phyloP scores from a whole-genome alignment of 2,888 invertebrate species.

The Ennomos fuscantarius region DNA sequence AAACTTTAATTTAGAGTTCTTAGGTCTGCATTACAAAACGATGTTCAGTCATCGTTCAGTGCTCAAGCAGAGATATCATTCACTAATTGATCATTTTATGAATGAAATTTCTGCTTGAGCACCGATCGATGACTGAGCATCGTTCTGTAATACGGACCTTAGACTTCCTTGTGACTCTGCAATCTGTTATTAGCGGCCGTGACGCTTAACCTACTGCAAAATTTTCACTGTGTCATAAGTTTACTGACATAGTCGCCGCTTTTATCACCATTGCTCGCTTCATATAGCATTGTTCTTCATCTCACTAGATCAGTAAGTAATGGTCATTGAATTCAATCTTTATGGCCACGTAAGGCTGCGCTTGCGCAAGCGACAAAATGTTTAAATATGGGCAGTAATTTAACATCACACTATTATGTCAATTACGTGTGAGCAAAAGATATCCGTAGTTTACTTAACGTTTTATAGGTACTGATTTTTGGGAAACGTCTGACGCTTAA shows the following conservation, averaged over 20 bases:
- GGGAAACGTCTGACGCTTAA: too few species aligned
- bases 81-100: too few species aligned
- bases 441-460: too few species aligned
- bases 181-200: background rate
- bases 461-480: too few species aligned
- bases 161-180: background rate
- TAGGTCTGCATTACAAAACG: too few species aligned
- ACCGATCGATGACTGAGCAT: too few species aligned
- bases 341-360: background rate
- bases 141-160: too few species aligned
- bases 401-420: conserved; percentile 7
- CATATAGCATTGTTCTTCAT: background rate
- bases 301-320: conserved; percentile 34
- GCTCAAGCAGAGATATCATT: too few species aligned
- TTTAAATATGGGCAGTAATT: conserved; percentile 7
- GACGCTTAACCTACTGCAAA: conserved; percentile 1
- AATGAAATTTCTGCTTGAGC: too few species aligned
- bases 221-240: conserved; percentile 42
- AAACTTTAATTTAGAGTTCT: too few species aligned
- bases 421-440: background rate
- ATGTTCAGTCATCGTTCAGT: too few species aligned
- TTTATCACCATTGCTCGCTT: conserved; percentile 47
- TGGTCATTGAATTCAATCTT: conserved; percentile 30
- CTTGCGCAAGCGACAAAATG: conserved; percentile 8
- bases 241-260: conserved; percentile 74